Evolutionary conservation across 2,888 invertebrate genomes (phyloP).

Genomic region (Aphidius colemani): DNA sequence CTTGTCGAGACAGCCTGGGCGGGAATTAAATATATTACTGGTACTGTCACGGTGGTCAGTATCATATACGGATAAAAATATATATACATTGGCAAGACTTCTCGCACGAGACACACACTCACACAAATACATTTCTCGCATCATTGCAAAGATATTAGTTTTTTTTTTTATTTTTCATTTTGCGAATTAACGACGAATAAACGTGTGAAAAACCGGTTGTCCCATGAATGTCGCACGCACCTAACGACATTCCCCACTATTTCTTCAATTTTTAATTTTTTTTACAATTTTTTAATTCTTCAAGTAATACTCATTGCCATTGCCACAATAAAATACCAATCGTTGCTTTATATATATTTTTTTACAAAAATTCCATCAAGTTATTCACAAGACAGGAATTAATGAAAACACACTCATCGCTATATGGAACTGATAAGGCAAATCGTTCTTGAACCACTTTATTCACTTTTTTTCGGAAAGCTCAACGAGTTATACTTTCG

Average conservation of each 20-base stretch:
- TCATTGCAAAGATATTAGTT: conserved; percentile 4
- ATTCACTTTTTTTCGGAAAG: conserved; percentile 25
- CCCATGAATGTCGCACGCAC: conserved; percentile 43
- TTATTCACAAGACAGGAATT: conserved; percentile 52
- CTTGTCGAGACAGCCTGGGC: conserved; percentile 30
- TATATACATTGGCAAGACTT: too few species aligned
- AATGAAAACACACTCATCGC: conserved; percentile 54
- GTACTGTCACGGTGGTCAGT: conserved; percentile 45
- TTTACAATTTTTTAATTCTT: conserved; percentile 21
- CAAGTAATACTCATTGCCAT: too few species aligned
- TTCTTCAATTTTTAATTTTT: conserved; percentile 18
- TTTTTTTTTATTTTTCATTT: conserved; percentile 32
- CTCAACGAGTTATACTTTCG: conserved; percentile 7
- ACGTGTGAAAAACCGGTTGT: conserved; percentile 52
- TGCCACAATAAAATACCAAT: too few species aligned
- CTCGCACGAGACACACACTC: too few species aligned
- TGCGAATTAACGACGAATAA: conserved; percentile 55
- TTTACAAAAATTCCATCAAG: conserved; percentile 46
- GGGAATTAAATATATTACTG: conserved; percentile 31
- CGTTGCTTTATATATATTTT: too few species aligned
- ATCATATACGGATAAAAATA: conserved; percentile 28
- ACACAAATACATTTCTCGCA: too few species aligned
- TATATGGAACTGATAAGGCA: conserved; percentile 51
- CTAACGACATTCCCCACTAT: conserved; percentile 47
- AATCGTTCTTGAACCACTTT: conserved; percentile 40